phyloP scores from a whole-genome alignment of 1,140 invertebrate species.

The Acromyrmex heyeri region DNA sequence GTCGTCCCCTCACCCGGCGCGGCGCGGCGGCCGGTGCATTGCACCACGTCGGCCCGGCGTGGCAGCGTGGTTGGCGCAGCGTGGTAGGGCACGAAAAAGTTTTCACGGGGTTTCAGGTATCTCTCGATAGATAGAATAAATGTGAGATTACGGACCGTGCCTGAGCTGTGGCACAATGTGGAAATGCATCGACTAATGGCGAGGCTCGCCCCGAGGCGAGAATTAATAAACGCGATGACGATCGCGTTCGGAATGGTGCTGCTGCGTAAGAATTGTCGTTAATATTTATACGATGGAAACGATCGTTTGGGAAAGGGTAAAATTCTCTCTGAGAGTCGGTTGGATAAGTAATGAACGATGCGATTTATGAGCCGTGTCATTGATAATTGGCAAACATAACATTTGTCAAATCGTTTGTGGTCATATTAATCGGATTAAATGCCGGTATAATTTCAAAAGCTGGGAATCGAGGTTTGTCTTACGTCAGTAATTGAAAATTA shows the following conservation, averaged over 20 bases:
- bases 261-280: constrained; percentile 52
- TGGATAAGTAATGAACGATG: constrained; percentile 27
- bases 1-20: constrained; percentile 66
- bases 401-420: constrained; percentile 11
- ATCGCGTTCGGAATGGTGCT: constrained; percentile 16
- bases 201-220: constrained; percentile 17
- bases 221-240: constrained; percentile 58
- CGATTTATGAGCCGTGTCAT: constrained; percentile 28
- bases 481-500: neutral
- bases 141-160: constrained; percentile 28
- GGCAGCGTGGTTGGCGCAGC: neutral
- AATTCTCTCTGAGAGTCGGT: neutral
- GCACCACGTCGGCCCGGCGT: constrained; percentile 61
- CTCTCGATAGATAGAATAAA: constrained; percentile 56
- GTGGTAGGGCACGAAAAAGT: constrained; percentile 53
- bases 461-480: neutral
- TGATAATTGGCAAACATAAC: constrained; percentile 30
- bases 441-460: neutral
- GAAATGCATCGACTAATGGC: constrained; percentile 32
- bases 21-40: constrained; percentile 66
- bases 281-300: constrained; percentile 49
- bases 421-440: neutral
- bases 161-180: constrained; percentile 20
- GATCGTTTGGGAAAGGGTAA: constrained; percentile 32
- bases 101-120: constrained; percentile 39